Evolutionary conservation across 2,797 vertebrate genomes (phyloP).

Genomic region (Pangasius macronema): DNA sequence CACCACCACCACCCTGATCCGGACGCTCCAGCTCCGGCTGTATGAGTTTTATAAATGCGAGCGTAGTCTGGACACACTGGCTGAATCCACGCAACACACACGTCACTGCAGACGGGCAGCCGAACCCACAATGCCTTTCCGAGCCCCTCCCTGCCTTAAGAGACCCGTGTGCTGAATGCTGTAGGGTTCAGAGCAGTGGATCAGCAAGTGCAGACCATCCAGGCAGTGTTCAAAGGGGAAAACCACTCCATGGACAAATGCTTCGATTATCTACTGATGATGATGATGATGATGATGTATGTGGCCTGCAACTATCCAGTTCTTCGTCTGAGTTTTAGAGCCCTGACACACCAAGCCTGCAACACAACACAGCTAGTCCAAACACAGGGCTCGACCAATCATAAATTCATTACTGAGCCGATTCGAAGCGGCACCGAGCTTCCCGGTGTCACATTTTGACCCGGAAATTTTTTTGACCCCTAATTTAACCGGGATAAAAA

Average conservation of each 20-base stretch:
- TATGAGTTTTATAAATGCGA: neutral
- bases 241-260: neutral
- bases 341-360: slow-evolving; percentile 1
- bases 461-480: neutral
- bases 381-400: neutral
- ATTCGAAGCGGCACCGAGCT: neutral
- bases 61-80: neutral
- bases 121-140: slow-evolving; percentile 69
- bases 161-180: neutral
- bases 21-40: slow-evolving; percentile 66
- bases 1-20: slow-evolving; percentile 78
- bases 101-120: slow-evolving; percentile 31
- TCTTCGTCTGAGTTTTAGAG: neutral
- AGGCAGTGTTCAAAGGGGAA: neutral
- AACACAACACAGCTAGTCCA: neutral
- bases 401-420: neutral
- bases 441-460: neutral
- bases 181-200: slow-evolving; percentile 36
- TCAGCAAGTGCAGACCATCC: neutral
- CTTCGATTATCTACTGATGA: slow-evolving; percentile 1
- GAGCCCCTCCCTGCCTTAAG: slow-evolving; percentile 63
- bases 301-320: neutral
- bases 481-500: neutral
- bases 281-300: neutral
- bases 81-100: slow-evolving; percentile 6